Conservation (phyloP, 2,797 vertebrate genomes). For the Threskiornis aethiopicus region DNA sequence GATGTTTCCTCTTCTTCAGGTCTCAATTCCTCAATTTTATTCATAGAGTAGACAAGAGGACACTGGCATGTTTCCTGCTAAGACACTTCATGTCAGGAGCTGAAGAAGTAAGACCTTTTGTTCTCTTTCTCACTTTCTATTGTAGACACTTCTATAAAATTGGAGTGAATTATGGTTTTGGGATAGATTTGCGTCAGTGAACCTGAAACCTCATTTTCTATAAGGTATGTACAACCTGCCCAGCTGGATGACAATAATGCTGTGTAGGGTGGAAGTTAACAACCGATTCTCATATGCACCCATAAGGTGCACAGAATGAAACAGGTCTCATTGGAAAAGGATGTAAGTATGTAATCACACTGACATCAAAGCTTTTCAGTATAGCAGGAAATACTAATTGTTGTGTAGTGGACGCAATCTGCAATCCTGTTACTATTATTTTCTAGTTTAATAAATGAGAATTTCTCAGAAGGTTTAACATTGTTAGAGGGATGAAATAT, state of each 20-base stretch:
- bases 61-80: not conserved
- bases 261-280: not conserved
- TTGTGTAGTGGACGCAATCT: not conserved
- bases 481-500: not conserved
- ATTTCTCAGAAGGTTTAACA: not conserved
- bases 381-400: not conserved
- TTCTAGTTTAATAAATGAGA: not conserved
- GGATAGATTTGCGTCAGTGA: not conserved
- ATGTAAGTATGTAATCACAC: not conserved
- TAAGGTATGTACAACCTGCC: not conserved
- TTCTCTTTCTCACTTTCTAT: conserved; percentile 31
- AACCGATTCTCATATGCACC: not conserved
- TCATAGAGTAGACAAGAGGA: not conserved
- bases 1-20: conserved; percentile 32
- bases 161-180: not conserved
- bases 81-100: not conserved
- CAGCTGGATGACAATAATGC: not conserved
- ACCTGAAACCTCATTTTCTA: not conserved
- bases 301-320: not conserved
- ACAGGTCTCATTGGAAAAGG: not conserved
- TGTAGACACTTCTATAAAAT: not conserved
- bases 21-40: conserved; percentile 53
- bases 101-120: not conserved
- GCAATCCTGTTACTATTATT: not conserved
- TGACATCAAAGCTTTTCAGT: not conserved